Evolutionary conservation across 2,113 vertebrate genomes (phyloP).

Genomic region (Carettochelys insculpta): DNA sequence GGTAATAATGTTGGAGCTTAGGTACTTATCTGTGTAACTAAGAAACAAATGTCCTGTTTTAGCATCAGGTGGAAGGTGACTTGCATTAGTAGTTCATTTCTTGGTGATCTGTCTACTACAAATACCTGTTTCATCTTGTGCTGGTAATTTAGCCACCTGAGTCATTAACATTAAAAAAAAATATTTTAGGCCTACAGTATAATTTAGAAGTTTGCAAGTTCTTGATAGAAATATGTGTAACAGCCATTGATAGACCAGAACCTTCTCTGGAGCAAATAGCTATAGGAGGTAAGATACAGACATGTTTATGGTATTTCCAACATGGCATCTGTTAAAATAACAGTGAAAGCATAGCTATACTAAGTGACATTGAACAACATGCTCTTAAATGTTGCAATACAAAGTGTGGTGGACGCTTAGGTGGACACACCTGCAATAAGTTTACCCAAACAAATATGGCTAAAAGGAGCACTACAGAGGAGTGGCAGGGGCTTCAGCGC

Average conservation of each 20-base stretch:
- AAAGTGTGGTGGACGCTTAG: not conserved
- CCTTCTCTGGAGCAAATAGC: constrained; percentile 18
- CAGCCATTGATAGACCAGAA: not conserved
- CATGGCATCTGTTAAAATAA: not conserved
- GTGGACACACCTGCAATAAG: not conserved
- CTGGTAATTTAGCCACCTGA: constrained; percentile 63
- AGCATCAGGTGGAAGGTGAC: constrained; percentile 38
- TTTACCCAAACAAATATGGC: not conserved
- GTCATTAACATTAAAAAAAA: constrained; percentile 66
- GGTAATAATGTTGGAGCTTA: not conserved
- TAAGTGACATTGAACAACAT: too few relatives aligned
- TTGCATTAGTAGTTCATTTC: constrained; percentile 32
- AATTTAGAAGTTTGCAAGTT: constrained; percentile 55
- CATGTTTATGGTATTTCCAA: not conserved
- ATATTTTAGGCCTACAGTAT: constrained; percentile 38
- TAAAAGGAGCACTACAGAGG: not conserved
- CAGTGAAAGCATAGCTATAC: not conserved
- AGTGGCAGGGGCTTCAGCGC: not conserved
- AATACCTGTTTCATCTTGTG: constrained; percentile 41
- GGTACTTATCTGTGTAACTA: constrained; percentile 1
- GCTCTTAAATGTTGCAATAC: not conserved
- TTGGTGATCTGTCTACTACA: constrained; percentile 43
- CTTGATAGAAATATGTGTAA: constrained; percentile 34
- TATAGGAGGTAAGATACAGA: not conserved
- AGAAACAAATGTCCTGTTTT: constrained; percentile 51